Conservation (phyloP, 2,113 vertebrate genomes). For the Monarcha castaneiventris region DNA sequence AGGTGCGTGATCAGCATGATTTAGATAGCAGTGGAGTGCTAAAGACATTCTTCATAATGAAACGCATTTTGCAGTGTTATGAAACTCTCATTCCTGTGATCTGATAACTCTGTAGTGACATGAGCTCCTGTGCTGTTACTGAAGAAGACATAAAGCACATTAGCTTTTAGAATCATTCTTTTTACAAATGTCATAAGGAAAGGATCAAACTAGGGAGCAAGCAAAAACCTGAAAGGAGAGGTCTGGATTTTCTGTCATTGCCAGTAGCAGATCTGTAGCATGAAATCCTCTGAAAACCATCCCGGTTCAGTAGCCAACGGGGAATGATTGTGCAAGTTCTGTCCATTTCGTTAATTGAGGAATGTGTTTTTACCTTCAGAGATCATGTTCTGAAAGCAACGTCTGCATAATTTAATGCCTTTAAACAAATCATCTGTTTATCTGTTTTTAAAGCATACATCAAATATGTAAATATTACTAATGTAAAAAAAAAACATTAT, state of each 20-base stretch:
- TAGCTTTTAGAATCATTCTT: slow-evolving; percentile 42
- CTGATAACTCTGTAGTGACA: not conserved
- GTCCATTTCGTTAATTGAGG: slow-evolving; percentile 48
- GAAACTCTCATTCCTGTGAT: not conserved
- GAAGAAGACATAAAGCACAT: slow-evolving; percentile 26
- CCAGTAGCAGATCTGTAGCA: slow-evolving; percentile 18
- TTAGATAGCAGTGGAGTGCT: slow-evolving; percentile 4
- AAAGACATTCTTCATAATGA: not conserved
- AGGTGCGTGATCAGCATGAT: not conserved
- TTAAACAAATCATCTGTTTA: not conserved
- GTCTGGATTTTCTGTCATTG: slow-evolving; percentile 39
- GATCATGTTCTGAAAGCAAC: slow-evolving; percentile 6
- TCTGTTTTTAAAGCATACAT: not conserved
- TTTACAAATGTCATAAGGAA: slow-evolving; percentile 19
- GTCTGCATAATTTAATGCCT: not conserved
- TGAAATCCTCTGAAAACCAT: slow-evolving; percentile 26
- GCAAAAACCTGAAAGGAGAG: not conserved
- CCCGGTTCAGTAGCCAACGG: not conserved
- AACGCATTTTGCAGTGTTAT: not conserved
- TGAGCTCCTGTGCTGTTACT: not conserved
- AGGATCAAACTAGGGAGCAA: not conserved
- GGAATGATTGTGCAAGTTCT: not conserved
- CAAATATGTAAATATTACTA: not conserved
- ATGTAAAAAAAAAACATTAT: not conserved
- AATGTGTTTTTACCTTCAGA: slow-evolving; percentile 53